Evolutionary conservation across 2,797 vertebrate species (phyloP), one percentile per base, ranked within the genome.

Genomic region (Gobionotothen gibberifrons): DNA sequence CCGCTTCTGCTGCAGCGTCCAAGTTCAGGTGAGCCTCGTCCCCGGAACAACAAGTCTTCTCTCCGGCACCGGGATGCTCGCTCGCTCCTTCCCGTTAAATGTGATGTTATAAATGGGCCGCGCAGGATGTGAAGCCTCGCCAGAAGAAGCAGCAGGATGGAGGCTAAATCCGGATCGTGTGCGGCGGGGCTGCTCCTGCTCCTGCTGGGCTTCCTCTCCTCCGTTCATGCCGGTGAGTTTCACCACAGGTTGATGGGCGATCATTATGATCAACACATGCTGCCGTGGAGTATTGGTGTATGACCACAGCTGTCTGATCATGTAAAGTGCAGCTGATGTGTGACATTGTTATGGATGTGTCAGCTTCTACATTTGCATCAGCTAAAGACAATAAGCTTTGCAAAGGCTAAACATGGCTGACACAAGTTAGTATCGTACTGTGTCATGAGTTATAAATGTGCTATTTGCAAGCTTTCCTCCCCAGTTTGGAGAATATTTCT

Each of bases 141-240:
- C 69, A 83, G 79, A 87, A 93, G 92, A 90, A 93, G 93, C 87
- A 93, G 93, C 83, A 95, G 93, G 91, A 95, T 95, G 94, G 32
- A 36, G 32, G 92, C 84, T 60, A 74, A 78, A 90, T 90, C 85
- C 70, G 83, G 89, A 86, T 87, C 59, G 74, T 92, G 82, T 68
- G 87, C 92, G 81, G 86, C 81, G 70, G 73, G 83, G 78, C 79
- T 91, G 84, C 86, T n/a, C n/a, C n/a, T 93, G 84, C 81, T 94
- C 55, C 82, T 94, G 86, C 85, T 93, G 85, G 90, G 90, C 83
- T 92, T 86, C 86, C 76, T 95, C 77, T 85, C 90, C 83, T 90
- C 90, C 74, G 93, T 94, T 58, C n/a, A 81, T 17, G 94, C 94
- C 80, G 95, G 94, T 95, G 91, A 95, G 94, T 94, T 85, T 54